Percentiles rank a stretch among this genome's conserved stretches.
Conservation (phyloP, 2,888 invertebrate species). For the Therioaphis trifolii region DNA sequence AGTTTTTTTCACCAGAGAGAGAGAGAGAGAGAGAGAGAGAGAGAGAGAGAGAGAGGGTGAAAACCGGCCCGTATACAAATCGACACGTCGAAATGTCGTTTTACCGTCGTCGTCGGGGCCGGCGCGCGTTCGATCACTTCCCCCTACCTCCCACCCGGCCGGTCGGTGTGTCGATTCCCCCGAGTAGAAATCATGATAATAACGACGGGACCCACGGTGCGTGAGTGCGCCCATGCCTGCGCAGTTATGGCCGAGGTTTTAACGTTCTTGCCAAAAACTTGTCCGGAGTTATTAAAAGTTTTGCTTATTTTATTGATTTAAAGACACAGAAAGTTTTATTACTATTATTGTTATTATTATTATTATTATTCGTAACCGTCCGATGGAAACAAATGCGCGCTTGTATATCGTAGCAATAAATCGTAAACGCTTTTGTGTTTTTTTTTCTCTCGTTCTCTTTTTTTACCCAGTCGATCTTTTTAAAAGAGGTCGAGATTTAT, state of each 20-base stretch:
- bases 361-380: constrained; percentile 14
- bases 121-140: no score
- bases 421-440: background rate
- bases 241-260: background rate
- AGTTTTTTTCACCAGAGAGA: background rate
- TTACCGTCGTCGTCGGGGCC: no score
- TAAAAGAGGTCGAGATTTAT: constrained; percentile 27
- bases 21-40: no score
- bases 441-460: background rate
- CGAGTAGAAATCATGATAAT: background rate
- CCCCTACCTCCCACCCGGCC: no score
- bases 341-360: constrained; percentile 13
- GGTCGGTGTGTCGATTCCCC: background rate
- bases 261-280: constrained; percentile 3
- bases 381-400: constrained; percentile 19
- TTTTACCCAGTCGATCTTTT: constrained; percentile 1
- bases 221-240: no score
- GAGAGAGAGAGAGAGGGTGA: background rate
- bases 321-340: constrained; percentile 11
- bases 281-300: constrained; percentile 26
- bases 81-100: background rate
- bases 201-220: background rate
- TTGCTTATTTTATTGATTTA: constrained; percentile 13
- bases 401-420: constrained; percentile 32
- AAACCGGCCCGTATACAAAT: no score